Evolutionary conservation across 2,113 vertebrate species (phyloP).

Genomic region (Corydoras maculifer): DNA sequence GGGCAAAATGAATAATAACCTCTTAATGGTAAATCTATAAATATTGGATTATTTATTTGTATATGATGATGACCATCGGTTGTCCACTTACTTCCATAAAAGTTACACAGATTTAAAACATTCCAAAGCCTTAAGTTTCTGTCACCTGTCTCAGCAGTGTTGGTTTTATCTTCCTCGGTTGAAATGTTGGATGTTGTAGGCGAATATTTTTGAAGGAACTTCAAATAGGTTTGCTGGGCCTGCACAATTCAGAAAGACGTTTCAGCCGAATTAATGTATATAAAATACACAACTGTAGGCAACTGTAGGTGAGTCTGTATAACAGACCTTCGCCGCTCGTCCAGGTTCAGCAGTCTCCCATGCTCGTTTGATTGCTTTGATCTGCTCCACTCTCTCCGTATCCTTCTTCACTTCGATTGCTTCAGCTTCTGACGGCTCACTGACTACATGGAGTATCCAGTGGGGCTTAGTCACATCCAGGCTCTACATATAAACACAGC

Average conservation of each 20-base stretch:
- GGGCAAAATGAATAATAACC: too few species aligned
- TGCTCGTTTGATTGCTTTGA: constrained; percentile 78
- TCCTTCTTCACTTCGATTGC: constrained; percentile 73
- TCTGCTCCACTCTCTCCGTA: constrained; percentile 72
- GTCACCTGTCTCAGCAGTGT: not conserved
- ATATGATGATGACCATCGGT: too few species aligned
- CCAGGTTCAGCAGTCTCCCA: constrained; percentile 82
- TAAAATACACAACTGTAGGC: too few species aligned
- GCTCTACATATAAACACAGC: constrained; percentile 37
- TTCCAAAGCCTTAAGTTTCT: not conserved
- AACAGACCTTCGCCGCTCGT: constrained; percentile 73
- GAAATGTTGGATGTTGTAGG: not conserved
- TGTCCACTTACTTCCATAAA: too few species aligned
- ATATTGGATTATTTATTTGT: too few species aligned
- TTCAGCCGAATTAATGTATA: too few species aligned
- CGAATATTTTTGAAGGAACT: not conserved
- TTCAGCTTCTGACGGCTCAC: constrained; percentile 63
- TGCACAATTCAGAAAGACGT: not conserved
- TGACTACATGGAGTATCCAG: constrained; percentile 75
- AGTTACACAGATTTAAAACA: not conserved
- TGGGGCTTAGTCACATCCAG: constrained; percentile 63
- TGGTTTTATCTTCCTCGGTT: not conserved
- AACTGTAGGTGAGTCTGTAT: not conserved
- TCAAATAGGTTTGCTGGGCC: not conserved
- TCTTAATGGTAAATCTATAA: too few species aligned